Percentiles rank a stretch among this genome's conserved stretches.
These are phyloP conservation scores for Mormyrops boulengeri DNA, from an alignment of 2,797 vertebrate species.

Conservation along the genomic window DNA sequence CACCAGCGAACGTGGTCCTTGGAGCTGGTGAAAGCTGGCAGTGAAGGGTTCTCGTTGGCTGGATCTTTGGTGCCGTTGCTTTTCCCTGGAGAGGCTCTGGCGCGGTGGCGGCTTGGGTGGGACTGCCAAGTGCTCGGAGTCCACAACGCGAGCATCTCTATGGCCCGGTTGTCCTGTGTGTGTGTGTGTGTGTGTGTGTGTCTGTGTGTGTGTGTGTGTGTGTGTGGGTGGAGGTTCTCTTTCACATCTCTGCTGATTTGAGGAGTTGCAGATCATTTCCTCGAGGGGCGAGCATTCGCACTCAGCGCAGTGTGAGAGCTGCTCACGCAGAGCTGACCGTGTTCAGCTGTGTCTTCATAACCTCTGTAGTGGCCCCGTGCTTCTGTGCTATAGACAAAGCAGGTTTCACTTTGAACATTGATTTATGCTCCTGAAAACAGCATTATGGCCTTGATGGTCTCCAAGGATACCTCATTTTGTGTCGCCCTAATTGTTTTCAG, in stretches of 20 bases:
- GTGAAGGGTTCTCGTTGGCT: background rate
- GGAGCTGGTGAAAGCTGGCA: background rate
- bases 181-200: background rate
- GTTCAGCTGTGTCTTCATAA: background rate
- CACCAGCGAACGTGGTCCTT: background rate
- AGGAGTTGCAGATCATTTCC: background rate
- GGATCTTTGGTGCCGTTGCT: background rate
- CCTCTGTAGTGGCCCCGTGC: background rate
- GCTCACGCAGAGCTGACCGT: background rate
- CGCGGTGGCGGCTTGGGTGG: background rate
- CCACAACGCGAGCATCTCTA: background rate
- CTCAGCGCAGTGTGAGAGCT: background rate
- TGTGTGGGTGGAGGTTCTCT: background rate
- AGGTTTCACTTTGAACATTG: slow-evolving; percentile 1
- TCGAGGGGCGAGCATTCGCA: background rate
- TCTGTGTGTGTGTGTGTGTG: background rate
- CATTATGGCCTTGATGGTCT: background rate
- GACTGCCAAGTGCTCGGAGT: background rate
- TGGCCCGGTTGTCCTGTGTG: background rate
- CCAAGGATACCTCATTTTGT: background rate
- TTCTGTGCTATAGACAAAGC: background rate
- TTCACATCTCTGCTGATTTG: background rate
- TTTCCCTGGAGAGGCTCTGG: background rate
- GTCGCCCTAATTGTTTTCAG: background rate
- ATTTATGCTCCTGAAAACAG: background rate